Base-by-base conservation (phyloP, 1,140 invertebrate species). In the Heliconius himera region DNA sequence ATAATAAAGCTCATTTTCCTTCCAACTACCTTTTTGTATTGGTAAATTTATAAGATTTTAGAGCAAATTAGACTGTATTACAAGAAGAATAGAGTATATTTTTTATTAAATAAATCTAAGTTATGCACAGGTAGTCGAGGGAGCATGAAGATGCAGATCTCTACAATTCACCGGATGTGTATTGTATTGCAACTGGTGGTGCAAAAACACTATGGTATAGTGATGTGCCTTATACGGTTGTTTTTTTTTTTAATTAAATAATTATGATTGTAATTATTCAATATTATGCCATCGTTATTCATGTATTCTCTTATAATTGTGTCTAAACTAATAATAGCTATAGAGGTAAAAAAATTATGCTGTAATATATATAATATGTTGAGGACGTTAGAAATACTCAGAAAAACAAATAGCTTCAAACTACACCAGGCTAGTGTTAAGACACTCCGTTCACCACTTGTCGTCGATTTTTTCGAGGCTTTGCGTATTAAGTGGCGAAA, bases 111-210 rank as follows among this genome's bases (percentile, higher is more conserved):
- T 13, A 26, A n/a, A 8, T n/a, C 0, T 1, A 66, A 26, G 33
- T 72, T 36, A 18, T 33, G 16, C 18, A 33, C 36, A 72, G 70
- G 70, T 70, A 82, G 46, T 71, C 79, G 76, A 78, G 73, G 84
- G 79, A 83, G 82, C 86, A 83, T 88, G 81, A 89, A 88, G 89
- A 90, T 88, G 86, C 83, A 87, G 84, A 87, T 85, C 86, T 87
- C 80, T 75, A 89, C 86, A 88, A 88, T 88, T 77, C 82, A 82
- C 86, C 88, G 90, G 90, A 91, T 85, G 88, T 83, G 83, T 87
- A 88, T 91, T 91, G 89, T 91, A 78, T 83, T 74, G 79, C 80
- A 78, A 82, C 78, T 81, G 81, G 74, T 70, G 80, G 60, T 51
- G 78, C 80, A 85, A 83, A 80, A 84, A 83, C 78, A 72, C 9